These are phyloP conservation scores for Neoarius graeffei DNA, from an alignment of 2,113 vertebrate species.

Conservation along the genomic window DNA sequence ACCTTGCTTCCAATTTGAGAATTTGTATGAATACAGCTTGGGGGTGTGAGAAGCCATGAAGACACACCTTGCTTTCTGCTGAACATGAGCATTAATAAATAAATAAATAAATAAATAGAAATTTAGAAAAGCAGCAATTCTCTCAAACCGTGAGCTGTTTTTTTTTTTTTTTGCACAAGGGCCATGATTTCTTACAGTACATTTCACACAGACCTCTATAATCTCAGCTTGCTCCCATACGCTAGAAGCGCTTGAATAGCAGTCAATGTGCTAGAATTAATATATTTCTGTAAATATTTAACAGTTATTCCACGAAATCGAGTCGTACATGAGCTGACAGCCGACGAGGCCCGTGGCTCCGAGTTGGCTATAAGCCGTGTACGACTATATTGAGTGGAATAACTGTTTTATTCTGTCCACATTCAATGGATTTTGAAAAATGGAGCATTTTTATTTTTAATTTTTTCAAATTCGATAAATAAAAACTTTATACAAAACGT, in stretches of 20 bases:
- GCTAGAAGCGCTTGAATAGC: background rate
- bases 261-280: background rate
- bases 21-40: background rate
- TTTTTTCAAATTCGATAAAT: no score
- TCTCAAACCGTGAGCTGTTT: background rate
- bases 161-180: background rate
- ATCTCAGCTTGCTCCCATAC: background rate
- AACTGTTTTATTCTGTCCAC: no score
- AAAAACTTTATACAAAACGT: no score
- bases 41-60: background rate
- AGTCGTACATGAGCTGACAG: no score
- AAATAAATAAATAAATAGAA: background rate
- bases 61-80: background rate
- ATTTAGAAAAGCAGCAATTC: background rate
- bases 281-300: no score
- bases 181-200: background rate
- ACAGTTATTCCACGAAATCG: no score
- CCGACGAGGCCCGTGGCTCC: no score
- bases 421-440: background rate
- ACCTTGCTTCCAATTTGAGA: background rate
- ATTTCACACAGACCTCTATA: background rate
- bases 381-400: no score
- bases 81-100: background rate
- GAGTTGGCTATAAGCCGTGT: no score
- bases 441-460: no score